Evolutionary conservation across 2,113 vertebrate species (phyloP).

Genomic region (Varanus salvator): DNA sequence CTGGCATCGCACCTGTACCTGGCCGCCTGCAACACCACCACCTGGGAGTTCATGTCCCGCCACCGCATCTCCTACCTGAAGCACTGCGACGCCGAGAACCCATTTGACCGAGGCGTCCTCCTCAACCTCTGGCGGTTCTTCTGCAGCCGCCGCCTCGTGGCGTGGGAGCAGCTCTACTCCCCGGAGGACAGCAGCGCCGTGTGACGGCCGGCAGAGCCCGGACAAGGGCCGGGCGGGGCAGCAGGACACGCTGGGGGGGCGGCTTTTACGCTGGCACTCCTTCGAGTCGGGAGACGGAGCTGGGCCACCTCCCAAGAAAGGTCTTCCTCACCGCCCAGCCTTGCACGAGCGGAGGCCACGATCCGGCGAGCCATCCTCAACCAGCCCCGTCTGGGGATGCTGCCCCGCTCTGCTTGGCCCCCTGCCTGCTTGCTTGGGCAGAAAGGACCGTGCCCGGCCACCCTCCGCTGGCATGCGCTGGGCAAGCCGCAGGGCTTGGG

Average conservation of each 20-base stretch:
- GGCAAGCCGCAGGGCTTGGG: background rate
- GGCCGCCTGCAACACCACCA: constrained; percentile 91
- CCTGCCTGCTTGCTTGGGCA: background rate
- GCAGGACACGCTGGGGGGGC: too few species aligned
- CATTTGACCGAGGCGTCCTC: constrained; percentile 89
- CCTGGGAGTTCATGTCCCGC: constrained; percentile 97
- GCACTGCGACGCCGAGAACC: constrained; percentile 85
- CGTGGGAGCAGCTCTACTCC: constrained; percentile 92
- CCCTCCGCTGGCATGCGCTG: too few species aligned
- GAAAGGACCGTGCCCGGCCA: too few species aligned
- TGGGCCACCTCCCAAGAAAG: too few species aligned
- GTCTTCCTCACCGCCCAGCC: background rate
- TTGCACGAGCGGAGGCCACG: background rate
- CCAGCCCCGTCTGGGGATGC: background rate
- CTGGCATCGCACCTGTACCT: constrained; percentile 92
- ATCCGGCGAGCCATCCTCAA: background rate
- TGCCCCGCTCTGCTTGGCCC: background rate
- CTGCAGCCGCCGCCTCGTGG: constrained; percentile 82
- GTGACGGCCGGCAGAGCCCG: constrained; percentile 49
- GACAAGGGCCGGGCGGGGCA: background rate
- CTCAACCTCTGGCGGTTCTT: constrained; percentile 94
- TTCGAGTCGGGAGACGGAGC: too few species aligned
- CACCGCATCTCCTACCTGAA: constrained; percentile 94
- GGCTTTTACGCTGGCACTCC: too few species aligned
- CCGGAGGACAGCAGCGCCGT: constrained; percentile 77